These are phyloP conservation scores for Equus przewalskii DNA, from an alignment of 2,113 vertebrate species.

Conservation along the genomic window DNA sequence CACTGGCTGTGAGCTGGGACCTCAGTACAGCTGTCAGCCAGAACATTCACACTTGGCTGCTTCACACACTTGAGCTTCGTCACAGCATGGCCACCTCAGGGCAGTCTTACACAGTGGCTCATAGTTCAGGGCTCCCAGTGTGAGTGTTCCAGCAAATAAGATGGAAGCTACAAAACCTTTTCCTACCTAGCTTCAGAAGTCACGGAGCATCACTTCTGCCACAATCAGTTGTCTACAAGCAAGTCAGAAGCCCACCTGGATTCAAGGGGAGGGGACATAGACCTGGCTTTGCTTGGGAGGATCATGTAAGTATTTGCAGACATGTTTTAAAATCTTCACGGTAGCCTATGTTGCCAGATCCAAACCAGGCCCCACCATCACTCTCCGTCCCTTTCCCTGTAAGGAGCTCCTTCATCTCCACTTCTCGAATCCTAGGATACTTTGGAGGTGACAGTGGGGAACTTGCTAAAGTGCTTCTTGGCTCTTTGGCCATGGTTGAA, in stretches of 20 bases:
- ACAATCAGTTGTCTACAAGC: not conserved
- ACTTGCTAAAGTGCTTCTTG: not conserved
- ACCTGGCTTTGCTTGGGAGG: not conserved
- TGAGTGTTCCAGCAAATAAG: not conserved
- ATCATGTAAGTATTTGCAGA: not conserved
- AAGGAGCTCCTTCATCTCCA: not conserved
- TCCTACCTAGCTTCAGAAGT: not conserved
- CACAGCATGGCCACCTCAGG: not conserved
- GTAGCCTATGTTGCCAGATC: not conserved
- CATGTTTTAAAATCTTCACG: not conserved
- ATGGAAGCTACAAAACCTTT: not conserved
- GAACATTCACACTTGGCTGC: fast-evolving
- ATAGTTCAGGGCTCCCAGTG: not conserved
- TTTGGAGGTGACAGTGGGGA: not conserved
- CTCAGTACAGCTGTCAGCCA: not conserved
- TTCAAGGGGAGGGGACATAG: not conserved
- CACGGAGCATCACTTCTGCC: not conserved
- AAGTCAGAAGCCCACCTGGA: not conserved
- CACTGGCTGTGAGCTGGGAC: not conserved
- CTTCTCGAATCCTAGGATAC: not conserved
- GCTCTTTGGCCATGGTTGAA: not conserved
- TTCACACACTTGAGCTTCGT: not conserved
- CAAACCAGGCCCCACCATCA: fast-evolving
- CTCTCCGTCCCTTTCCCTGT: not conserved
- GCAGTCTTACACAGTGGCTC: not conserved